Evolutionary conservation across 2,888 invertebrate genomes (phyloP).

Genomic region (Chloroclysta siterata): DNA sequence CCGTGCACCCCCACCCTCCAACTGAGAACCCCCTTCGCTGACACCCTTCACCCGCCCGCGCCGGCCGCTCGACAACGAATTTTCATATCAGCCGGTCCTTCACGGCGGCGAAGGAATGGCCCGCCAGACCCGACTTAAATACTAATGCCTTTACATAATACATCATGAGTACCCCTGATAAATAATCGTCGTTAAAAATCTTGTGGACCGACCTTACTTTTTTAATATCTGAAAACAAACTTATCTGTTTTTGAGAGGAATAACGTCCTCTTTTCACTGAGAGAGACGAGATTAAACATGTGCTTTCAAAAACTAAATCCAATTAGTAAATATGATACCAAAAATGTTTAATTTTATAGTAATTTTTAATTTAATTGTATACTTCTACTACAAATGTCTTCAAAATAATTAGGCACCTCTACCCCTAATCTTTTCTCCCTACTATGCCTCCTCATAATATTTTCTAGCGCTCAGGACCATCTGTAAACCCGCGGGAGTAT

Average conservation of each 20-base stretch:
- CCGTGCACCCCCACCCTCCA: conserved; percentile 68
- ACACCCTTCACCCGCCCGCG: conserved; percentile 55
- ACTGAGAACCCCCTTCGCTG: conserved; percentile 54
- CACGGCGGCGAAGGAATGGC: conserved; percentile 71
- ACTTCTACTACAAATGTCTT: too few relatives aligned
- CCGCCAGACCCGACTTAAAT: conserved; percentile 62
- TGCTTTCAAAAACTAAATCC: too few relatives aligned
- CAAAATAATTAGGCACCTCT: background rate
- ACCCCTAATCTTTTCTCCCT: background rate
- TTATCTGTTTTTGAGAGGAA: background rate
- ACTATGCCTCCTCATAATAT: background rate
- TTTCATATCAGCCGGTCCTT: conserved; percentile 82
- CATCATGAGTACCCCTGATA: conserved; percentile 56
- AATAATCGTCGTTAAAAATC: conserved; percentile 61
- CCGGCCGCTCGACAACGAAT: conserved; percentile 76
- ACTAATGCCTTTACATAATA: conserved; percentile 73
- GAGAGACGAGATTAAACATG: too few relatives aligned
- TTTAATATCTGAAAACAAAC: background rate
- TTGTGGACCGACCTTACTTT: conserved; percentile 49
- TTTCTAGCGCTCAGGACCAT: background rate
- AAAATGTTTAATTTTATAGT: too few relatives aligned
- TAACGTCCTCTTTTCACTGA: too few relatives aligned
- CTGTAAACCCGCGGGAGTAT: background rate
- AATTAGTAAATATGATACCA: too few relatives aligned
- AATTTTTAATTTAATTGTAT: too few relatives aligned